Conservation (phyloP, 1,140 invertebrate species). For the Scylla paramamosain region DNA sequence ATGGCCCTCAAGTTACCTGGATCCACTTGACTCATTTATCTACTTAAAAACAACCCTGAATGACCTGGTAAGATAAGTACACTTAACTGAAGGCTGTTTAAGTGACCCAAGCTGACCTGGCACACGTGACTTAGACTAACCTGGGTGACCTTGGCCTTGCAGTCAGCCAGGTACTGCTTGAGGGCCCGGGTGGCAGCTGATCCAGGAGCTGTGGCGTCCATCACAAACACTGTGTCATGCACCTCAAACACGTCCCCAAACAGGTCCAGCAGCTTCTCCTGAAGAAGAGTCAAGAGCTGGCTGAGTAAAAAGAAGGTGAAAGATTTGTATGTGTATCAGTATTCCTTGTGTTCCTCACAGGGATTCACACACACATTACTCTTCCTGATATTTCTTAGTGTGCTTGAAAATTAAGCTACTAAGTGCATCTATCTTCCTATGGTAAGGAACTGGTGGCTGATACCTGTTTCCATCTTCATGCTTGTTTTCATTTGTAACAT, state of each 20-base stretch:
- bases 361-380: no score
- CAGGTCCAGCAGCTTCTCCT: constrained; percentile 80
- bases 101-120: not conserved
- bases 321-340: no score
- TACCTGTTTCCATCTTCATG: no score
- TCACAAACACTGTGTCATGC: constrained; percentile 82
- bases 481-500: no score
- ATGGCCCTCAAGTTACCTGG: not conserved
- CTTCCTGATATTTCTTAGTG: no score
- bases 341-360: no score
- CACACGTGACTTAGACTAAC: constrained; percentile 78
- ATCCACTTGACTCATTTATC: not conserved
- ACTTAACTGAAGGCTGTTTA: no score
- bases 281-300: constrained; percentile 12
- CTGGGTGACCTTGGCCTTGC: constrained; percentile 81
- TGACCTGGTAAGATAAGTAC: not conserved
- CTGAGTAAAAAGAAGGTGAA: not conserved
- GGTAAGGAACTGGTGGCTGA: no score
- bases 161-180: constrained; percentile 82
- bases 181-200: constrained; percentile 84
- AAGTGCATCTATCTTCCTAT: no score
- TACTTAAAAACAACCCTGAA: not conserved
- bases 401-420: no score
- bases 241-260: constrained; percentile 84
- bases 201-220: constrained; percentile 84